A percentile compares a stretch with the other conserved stretches of the same genome.
These are phyloP conservation scores for Calyptomena viridis DNA, from an alignment of 2,113 vertebrate genomes.

Conservation along the genomic window DNA sequence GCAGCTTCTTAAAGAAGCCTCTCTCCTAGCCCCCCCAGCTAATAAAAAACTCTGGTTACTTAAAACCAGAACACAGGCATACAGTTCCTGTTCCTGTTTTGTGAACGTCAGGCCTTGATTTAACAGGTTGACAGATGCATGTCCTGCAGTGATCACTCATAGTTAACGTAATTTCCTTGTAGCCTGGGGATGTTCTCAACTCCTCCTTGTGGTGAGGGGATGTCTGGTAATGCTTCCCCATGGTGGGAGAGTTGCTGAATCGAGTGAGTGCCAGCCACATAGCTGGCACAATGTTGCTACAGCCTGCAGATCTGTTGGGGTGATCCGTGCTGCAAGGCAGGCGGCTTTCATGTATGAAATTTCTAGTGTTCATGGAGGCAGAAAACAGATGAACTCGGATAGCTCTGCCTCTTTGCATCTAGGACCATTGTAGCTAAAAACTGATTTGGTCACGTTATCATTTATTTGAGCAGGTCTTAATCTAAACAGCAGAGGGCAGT, in stretches of 20 bases:
- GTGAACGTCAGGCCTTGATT: neutral
- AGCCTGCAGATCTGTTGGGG: neutral
- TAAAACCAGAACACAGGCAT: too few relatives aligned
- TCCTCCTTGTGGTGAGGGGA: neutral
- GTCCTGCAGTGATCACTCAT: neutral
- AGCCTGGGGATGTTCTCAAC: neutral
- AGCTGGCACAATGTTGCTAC: neutral
- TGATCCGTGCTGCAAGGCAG: neutral
- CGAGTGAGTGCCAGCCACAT: neutral
- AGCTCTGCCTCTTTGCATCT: neutral
- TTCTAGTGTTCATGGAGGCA: neutral
- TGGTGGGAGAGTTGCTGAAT: neutral
- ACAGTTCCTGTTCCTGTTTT: neutral
- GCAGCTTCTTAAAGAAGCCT: too few relatives aligned
- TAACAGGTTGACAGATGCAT: neutral
- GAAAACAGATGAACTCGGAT: neutral
- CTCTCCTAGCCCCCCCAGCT: too few relatives aligned
- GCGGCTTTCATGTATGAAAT: neutral
- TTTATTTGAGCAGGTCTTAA: neutral
- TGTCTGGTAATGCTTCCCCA: neutral
- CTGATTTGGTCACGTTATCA: rapidly evolving
- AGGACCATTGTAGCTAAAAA: neutral
- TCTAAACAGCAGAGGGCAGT: constrained; percentile 58
- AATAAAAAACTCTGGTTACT: too few relatives aligned
- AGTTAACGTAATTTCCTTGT: neutral